Base-by-base conservation (phyloP, 2,888 invertebrate genomes). In the Thumatha senex region DNA sequence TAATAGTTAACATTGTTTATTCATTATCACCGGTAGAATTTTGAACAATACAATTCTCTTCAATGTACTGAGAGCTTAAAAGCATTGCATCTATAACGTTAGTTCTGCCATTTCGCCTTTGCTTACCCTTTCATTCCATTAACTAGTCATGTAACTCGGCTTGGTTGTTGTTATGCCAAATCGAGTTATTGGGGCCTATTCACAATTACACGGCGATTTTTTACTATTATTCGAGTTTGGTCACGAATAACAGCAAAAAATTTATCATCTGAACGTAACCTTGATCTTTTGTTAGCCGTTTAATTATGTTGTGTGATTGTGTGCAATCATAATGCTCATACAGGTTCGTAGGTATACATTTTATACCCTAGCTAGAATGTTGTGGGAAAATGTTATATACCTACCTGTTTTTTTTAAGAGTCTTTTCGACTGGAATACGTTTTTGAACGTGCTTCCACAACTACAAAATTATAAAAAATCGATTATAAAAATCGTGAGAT, bases 211-310 rank as follows among this genome's bases (percentile, higher is more conserved):
- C 88, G 86, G 78, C 65, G 71, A 75, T 85, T 85, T 88, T 85
- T 84, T 86, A 83, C 79, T 79, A 75, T 72, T 73, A 75, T 75
- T 72, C 76, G 74, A 77, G 80, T 81, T 84, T 78, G 77, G 86
- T 89, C 90, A 90, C 90, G 90, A 90, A 82, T 79, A 70, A 60
- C 54, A 58, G 77, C 87, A 89, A 90, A 89, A 89, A 89, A 89
- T 58, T 78, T 84, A 86, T 84, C 84, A 82, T 70, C 70, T 65
- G 68, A 76, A 65, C 62, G 71, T 74, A 82, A 76, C 90, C 90
- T 90, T 90, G 89, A 86, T 84, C 84, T 88, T 84, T 81, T 82
- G 81, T 84, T 79, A 72, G 80, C 70, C 78, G 85, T 86, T 87
- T 86, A 86, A 84, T 85, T 86, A 86, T 74, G 69, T 77, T 76